Evolutionary conservation across 2,797 vertebrate genomes (phyloP).

Genomic region (Benthosema pterotum): DNA sequence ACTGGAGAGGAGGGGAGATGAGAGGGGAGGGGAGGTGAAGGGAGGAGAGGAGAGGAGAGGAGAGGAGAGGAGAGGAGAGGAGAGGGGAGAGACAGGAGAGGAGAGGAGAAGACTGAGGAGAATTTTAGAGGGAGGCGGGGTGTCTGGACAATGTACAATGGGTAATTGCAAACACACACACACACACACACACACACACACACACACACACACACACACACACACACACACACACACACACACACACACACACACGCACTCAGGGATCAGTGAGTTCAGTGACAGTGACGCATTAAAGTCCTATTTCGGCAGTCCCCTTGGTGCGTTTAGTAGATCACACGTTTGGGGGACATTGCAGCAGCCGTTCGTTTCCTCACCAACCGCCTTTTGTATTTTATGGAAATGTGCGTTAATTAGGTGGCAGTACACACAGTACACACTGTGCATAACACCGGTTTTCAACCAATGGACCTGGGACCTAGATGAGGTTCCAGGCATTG

Average conservation of each 20-base stretch:
- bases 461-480: no score
- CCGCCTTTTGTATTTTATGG: no score
- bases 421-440: no score
- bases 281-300: constrained; percentile 38
- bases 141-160: constrained; percentile 31
- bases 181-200: constrained; percentile 2
- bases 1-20: neutral
- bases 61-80: neutral
- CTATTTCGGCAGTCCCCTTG: constrained; percentile 44
- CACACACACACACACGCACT: constrained; percentile 7
- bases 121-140: neutral
- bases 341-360: constrained; percentile 11
- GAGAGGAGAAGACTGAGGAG: neutral
- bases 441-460: no score
- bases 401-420: no score
- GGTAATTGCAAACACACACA: constrained; percentile 23
- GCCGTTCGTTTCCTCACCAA: constrained; percentile 27
- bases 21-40: neutral
- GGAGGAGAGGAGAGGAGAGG: neutral
- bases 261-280: constrained; percentile 23
- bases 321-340: constrained; percentile 46
- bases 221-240: constrained; percentile 8
- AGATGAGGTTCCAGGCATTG: no score
- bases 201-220: constrained; percentile 11
- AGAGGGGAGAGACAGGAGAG: neutral